Conservation (phyloP, 2,888 invertebrate species). For the Ormyrus rosae region DNA sequence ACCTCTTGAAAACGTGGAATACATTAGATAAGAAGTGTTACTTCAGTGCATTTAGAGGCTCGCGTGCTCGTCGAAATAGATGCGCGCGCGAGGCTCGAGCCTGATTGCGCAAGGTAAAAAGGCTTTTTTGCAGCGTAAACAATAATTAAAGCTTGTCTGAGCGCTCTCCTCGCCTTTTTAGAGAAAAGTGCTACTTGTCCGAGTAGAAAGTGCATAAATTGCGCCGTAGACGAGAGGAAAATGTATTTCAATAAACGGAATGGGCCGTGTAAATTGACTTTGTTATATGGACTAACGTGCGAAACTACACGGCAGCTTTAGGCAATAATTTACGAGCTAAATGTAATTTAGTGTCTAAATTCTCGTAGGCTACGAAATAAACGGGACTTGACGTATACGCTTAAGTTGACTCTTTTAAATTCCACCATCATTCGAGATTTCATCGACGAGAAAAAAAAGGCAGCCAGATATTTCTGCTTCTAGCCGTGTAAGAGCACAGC, state of each 20-base stretch:
- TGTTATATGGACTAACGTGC: conserved; percentile 1
- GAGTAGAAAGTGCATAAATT: neutral
- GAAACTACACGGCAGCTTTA: conserved; percentile 9
- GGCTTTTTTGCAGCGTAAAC: neutral
- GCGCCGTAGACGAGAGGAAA: neutral
- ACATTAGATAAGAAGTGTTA: conserved; percentile 26
- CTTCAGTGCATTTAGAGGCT: neutral
- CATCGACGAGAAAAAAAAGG: too few relatives aligned
- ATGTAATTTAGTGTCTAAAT: neutral
- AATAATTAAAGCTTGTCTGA: too few relatives aligned
- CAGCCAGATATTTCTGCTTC: too few relatives aligned
- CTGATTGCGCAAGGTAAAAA: neutral
- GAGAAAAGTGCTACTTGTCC: too few relatives aligned
- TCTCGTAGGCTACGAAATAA: conserved; percentile 11
- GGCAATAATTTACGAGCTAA: conserved; percentile 12
- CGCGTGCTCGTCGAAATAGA: conserved; percentile 9
- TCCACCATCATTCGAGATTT: too few relatives aligned
- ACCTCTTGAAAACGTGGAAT: conserved; percentile 27
- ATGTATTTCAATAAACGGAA: neutral
- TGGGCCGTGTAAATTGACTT: neutral
- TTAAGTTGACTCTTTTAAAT: neutral
- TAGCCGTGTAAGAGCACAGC: too few relatives aligned
- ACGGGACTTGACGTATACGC: neutral
- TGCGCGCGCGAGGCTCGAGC: neutral
- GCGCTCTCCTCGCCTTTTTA: too few relatives aligned